Evolutionary conservation across 2,888 invertebrate species (phyloP).

Genomic region (Sesia bembeciformis): DNA sequence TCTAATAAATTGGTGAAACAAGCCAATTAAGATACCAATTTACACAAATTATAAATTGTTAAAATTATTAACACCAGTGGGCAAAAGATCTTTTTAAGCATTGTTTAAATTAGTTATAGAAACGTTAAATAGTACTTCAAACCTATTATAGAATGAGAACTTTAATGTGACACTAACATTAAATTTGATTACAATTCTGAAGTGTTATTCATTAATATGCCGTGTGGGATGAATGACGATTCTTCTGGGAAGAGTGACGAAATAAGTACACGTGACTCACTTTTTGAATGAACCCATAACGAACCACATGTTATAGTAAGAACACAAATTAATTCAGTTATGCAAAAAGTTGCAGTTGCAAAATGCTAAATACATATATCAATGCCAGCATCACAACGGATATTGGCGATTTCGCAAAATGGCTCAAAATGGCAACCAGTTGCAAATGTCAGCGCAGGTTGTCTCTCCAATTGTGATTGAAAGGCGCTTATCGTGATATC

Average conservation of each 20-base stretch:
- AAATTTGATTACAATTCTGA: slow-evolving; percentile 17
- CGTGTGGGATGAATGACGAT: slow-evolving; percentile 40
- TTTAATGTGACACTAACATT: no score
- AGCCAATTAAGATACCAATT: no score
- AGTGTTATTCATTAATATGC: slow-evolving; percentile 32
- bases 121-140: no score
- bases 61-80: no score
- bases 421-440: slow-evolving; percentile 36
- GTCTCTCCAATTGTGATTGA: slow-evolving; percentile 30
- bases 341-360: slow-evolving; percentile 18
- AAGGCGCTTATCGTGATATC: slow-evolving; percentile 31
- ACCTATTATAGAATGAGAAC: no score
- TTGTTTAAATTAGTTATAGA: no score
- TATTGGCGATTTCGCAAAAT: slow-evolving; percentile 28
- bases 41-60: no score
- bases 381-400: slow-evolving; percentile 4
- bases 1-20: no score
- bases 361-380: slow-evolving; percentile 20
- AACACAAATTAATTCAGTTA: background rate
- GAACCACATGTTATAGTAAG: background rate
- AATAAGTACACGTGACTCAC: slow-evolving; percentile 39
- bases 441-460: slow-evolving; percentile 35
- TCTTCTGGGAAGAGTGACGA: slow-evolving; percentile 43
- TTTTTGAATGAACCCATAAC: slow-evolving; percentile 12
- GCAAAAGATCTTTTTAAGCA: no score